Evolutionary conservation across 2,888 invertebrate species (phyloP).

Genomic region (Drosophila rubida): DNA sequence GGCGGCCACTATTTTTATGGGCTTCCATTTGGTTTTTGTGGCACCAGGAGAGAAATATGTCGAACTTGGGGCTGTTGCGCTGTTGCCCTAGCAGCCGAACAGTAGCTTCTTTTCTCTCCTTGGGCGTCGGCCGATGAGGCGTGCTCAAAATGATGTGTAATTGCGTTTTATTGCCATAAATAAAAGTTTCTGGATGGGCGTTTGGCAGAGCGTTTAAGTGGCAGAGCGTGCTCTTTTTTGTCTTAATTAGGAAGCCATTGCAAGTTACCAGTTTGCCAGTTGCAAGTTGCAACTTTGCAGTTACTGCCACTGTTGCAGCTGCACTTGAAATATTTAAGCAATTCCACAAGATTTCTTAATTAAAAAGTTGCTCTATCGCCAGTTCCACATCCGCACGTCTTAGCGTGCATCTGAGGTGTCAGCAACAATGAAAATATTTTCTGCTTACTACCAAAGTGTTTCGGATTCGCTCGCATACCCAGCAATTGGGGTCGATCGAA

Average conservation of each 20-base stretch:
- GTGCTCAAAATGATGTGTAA: conserved; percentile 65
- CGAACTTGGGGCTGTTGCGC: conserved; percentile 49
- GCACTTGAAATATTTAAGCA: conserved; percentile 73
- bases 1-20: conserved; percentile 19
- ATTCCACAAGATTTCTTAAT: conserved; percentile 76
- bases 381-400: conserved; percentile 23
- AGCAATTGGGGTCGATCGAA: neutral
- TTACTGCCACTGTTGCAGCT: conserved; percentile 32
- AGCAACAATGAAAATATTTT: conserved; percentile 79
- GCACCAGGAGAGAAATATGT: conserved; percentile 40
- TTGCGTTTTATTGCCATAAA: conserved; percentile 75
- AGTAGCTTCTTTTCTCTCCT: conserved; percentile 4
- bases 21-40: conserved; percentile 9
- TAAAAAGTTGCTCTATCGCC: conserved; percentile 66
- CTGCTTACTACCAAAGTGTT: conserved; percentile 47
- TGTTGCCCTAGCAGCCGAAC: neutral
- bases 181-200: conserved; percentile 42
- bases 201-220: conserved; percentile 40
- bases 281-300: conserved; percentile 33
- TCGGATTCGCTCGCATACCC: conserved; percentile 20
- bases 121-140: conserved; percentile 21
- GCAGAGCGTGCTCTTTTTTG: conserved; percentile 45
- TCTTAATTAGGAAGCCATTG: conserved; percentile 69
- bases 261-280: conserved; percentile 18
- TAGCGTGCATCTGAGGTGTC: conserved; percentile 61